phyloP scores from a whole-genome alignment of 2,888 invertebrate genomes.

The Tridacna crocea region DNA sequence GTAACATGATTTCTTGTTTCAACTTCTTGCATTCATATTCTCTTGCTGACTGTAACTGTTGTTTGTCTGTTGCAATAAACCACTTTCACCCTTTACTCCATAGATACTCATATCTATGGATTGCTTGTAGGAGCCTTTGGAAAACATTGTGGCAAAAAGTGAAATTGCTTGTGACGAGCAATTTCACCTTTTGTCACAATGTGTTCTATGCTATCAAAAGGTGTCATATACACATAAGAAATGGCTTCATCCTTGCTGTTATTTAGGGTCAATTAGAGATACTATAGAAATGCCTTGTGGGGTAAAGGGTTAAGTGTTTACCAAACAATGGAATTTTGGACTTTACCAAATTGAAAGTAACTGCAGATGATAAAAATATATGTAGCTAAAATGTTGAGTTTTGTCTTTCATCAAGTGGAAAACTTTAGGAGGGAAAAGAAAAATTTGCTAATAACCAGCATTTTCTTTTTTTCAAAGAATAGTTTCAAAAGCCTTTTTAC shows the following conservation, averaged over 20 bases:
- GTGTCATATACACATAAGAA: too few relatives aligned
- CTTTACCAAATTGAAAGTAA: too few relatives aligned
- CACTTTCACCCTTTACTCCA: background rate
- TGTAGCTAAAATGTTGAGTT: background rate
- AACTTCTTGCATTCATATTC: background rate
- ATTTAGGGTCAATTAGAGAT: too few relatives aligned
- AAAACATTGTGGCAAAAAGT: background rate
- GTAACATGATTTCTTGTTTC: conserved; percentile 64
- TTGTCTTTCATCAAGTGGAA: background rate
- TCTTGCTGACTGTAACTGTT: background rate
- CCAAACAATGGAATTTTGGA: too few relatives aligned
- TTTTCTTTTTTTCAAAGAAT: background rate
- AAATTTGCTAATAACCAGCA: background rate
- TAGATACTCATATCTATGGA: background rate
- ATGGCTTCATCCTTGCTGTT: too few relatives aligned
- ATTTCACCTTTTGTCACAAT: background rate
- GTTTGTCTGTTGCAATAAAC: too few relatives aligned
- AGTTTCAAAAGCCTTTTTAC: background rate
- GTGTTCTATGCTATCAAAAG: background rate
- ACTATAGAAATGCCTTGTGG: too few relatives aligned
- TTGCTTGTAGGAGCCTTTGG: too few relatives aligned
- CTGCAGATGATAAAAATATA: background rate
- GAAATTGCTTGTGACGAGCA: background rate
- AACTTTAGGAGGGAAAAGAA: background rate
- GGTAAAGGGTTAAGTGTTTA: too few relatives aligned